phyloP scores from a whole-genome alignment of 2,797 vertebrate species.

The Sebastes iracundus region DNA sequence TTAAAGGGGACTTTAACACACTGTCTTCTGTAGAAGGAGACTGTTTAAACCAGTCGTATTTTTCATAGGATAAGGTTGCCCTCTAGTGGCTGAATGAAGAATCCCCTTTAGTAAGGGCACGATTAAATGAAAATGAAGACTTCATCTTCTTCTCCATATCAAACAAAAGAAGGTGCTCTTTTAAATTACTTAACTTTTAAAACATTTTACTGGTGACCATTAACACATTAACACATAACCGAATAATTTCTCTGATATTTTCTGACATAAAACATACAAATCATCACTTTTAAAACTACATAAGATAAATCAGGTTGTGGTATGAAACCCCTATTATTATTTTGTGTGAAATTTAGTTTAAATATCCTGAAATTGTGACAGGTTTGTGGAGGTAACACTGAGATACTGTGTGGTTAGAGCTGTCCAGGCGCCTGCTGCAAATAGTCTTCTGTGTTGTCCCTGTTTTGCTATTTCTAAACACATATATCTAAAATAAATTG shows the following conservation, averaged over 20 bases:
- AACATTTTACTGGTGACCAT: neutral
- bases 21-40: neutral
- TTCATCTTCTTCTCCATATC: neutral
- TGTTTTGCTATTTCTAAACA: too few species aligned
- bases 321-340: neutral
- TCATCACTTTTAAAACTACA: neutral
- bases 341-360: neutral
- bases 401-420: neutral
- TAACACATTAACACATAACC: neutral
- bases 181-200: neutral
- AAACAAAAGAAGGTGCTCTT: neutral
- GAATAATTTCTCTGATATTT: neutral
- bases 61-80: slow-evolving; percentile 21
- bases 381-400: neutral
- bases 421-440: neutral
- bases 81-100: slow-evolving; percentile 55
- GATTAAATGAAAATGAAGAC: neutral
- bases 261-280: neutral
- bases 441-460: neutral
- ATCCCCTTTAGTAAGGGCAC: neutral
- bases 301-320: neutral
- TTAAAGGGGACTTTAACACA: neutral
- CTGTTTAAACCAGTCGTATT: neutral
- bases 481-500: too few species aligned
- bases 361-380: neutral